Percentiles rank a stretch among this genome's conserved stretches.
These are phyloP conservation scores for Sebastes baramenuke DNA, from an alignment of 2,797 vertebrate species.

Conservation along the genomic window DNA sequence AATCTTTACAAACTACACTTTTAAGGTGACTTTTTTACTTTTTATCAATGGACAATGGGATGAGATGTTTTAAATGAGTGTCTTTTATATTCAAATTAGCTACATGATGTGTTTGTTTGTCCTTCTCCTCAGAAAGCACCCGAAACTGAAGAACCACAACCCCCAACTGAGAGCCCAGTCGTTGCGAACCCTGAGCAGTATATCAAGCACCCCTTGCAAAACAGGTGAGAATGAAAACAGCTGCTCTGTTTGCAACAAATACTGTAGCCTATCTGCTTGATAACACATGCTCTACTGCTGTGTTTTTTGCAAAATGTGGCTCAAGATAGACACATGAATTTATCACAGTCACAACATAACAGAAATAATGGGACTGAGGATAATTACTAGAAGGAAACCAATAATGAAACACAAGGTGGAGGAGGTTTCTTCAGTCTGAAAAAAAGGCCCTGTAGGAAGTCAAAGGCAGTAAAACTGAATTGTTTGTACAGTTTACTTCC, in stretches of 20 bases:
- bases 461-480: background rate
- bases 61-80: background rate
- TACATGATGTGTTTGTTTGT: background rate
- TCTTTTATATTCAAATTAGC: background rate
- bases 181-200: constrained; percentile 81
- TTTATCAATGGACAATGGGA: background rate
- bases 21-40: background rate
- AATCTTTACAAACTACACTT: background rate
- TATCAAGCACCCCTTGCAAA: constrained; percentile 87
- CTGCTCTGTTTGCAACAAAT: background rate
- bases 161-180: constrained; percentile 62
- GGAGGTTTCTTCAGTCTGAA: background rate
- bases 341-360: background rate
- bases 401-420: background rate
- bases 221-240: constrained; percentile 76
- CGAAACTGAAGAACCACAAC: constrained; percentile 80
- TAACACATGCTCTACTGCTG: background rate
- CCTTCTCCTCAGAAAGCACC: constrained; percentile 74
- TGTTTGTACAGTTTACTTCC: background rate
- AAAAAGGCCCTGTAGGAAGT: background rate
- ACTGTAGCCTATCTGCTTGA: background rate
- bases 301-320: background rate
- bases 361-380: too few relatives aligned
- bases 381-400: background rate
- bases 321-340: background rate